A percentile compares a stretch with the other conserved stretches of the same genome.
phyloP scores from a whole-genome alignment of 2,797 vertebrate species.

The Cichlasoma orientale region DNA sequence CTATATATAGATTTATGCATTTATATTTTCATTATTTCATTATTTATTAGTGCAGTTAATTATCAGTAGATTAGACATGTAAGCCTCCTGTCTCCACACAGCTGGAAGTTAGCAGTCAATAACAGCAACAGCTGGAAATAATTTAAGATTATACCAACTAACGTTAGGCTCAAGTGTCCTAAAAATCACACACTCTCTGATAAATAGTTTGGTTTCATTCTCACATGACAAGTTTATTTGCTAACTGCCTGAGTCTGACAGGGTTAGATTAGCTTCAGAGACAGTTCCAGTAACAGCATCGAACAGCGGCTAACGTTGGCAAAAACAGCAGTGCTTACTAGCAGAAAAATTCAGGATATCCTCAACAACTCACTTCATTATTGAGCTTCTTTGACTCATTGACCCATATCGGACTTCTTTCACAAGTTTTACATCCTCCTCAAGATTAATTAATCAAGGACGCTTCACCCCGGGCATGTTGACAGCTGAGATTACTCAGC shows the following conservation, averaged over 20 bases:
- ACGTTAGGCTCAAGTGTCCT: too few species aligned
- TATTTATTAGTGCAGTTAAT: too few species aligned
- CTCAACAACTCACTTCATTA: not conserved
- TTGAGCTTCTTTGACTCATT: not conserved
- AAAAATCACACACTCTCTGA: too few species aligned
- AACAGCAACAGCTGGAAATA: too few species aligned
- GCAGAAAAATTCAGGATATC: not conserved
- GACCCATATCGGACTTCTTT: fast-evolving
- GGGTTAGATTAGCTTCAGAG: too few species aligned
- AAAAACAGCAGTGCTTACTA: not conserved
- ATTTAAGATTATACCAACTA: too few species aligned
- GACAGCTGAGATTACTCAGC: too few species aligned
- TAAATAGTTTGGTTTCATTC: too few species aligned
- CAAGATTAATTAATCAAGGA: not conserved
- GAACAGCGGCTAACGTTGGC: not conserved
- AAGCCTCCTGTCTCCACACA: not conserved
- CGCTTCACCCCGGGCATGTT: not conserved
- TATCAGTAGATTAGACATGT: not conserved
- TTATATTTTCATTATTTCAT: not conserved
- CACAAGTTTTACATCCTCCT: not conserved
- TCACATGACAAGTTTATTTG: too few species aligned
- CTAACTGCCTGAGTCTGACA: too few species aligned
- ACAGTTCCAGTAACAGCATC: too few species aligned
- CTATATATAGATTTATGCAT: not conserved
- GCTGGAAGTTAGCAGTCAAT: not conserved